phyloP scores from a whole-genome alignment of 2,888 invertebrate genomes.

The Tuberolachnus salignus region DNA sequence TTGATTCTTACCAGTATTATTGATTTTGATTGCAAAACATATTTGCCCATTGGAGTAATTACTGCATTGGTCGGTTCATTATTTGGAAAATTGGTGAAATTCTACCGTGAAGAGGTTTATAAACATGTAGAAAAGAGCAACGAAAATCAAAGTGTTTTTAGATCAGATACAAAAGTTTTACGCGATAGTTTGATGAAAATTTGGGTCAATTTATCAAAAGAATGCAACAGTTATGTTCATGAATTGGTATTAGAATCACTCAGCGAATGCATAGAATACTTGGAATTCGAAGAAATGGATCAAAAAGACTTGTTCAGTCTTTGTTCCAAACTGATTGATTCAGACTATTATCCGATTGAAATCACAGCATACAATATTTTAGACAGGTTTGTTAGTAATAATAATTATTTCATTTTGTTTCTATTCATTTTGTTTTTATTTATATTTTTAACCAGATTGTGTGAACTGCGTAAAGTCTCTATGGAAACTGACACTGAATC shows the following conservation, averaged over 20 bases:
- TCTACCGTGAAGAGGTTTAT: conserved; percentile 35
- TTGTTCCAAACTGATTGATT: conserved; percentile 58
- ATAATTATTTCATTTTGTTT: not conserved
- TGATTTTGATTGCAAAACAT: conserved; percentile 24
- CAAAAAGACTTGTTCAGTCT: conserved; percentile 57
- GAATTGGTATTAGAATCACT: conserved; percentile 56
- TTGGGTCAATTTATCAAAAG: conserved; percentile 29
- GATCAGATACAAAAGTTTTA: conserved; percentile 44
- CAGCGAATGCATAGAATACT: conserved; percentile 50
- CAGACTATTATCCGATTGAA: conserved; percentile 60
- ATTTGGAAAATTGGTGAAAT: conserved; percentile 36
- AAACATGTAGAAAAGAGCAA: conserved; percentile 13
- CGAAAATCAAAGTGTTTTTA: conserved; percentile 17
- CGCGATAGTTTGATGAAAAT: conserved; percentile 25
- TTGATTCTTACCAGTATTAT: not conserved
- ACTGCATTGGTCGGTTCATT: conserved; percentile 11
- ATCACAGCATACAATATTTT: conserved; percentile 60
- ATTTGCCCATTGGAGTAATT: conserved; percentile 41
- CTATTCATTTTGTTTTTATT: not conserved
- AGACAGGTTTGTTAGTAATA: conserved; percentile 58
- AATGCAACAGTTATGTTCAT: conserved; percentile 34
- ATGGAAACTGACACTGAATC: conserved; percentile 28
- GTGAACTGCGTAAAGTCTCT: conserved; percentile 18
- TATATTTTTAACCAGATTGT: conserved; percentile 19
- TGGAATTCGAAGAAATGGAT: conserved; percentile 53